These are phyloP conservation scores for Holocentrus rufus DNA, from an alignment of 2,797 vertebrate species.

Conservation along the genomic window DNA sequence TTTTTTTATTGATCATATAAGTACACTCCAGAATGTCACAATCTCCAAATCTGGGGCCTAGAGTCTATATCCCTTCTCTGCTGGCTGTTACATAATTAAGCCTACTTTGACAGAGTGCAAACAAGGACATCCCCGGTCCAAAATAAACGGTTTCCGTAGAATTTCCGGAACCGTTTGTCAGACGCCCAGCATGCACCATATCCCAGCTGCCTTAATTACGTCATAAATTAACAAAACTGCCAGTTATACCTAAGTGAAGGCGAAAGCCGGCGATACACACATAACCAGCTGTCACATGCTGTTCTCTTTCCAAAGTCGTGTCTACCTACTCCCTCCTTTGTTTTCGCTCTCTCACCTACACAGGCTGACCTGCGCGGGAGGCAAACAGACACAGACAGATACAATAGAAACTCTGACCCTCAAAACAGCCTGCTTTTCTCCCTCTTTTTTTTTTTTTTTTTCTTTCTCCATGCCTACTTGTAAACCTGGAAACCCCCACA, in stretches of 20 bases:
- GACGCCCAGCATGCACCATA: conserved; percentile 31
- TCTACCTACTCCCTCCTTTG: conserved; percentile 18
- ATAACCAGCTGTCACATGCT: conserved; percentile 24
- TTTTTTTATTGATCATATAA: conserved; percentile 32
- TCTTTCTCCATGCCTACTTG: conserved; percentile 53
- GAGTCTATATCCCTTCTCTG: conserved; percentile 16
- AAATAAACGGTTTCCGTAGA: conserved; percentile 40
- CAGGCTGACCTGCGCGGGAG: conserved; percentile 39
- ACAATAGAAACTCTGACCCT: conserved; percentile 59
- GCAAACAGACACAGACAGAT: conserved; percentile 56
- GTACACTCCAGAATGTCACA: conserved; percentile 13
- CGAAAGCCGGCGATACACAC: conserved; percentile 16
- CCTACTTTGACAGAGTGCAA: conserved; percentile 33
- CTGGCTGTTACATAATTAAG: conserved; percentile 49
- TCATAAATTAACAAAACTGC: conserved; percentile 43
- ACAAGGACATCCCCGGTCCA: conserved; percentile 23
- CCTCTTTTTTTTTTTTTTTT: conserved; percentile 38
- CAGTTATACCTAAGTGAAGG: conserved; percentile 40
- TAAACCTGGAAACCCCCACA: conserved; percentile 79
- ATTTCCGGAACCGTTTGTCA: conserved; percentile 34
- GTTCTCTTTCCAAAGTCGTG: conserved; percentile 22
- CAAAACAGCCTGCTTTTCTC: conserved; percentile 45
- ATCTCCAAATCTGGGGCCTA: conserved; percentile 19
- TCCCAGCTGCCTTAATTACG: conserved; percentile 44
- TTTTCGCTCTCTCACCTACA: conserved; percentile 39